Conservation (phyloP, 2,797 vertebrate genomes). For the Taenioides sp. region DNA sequence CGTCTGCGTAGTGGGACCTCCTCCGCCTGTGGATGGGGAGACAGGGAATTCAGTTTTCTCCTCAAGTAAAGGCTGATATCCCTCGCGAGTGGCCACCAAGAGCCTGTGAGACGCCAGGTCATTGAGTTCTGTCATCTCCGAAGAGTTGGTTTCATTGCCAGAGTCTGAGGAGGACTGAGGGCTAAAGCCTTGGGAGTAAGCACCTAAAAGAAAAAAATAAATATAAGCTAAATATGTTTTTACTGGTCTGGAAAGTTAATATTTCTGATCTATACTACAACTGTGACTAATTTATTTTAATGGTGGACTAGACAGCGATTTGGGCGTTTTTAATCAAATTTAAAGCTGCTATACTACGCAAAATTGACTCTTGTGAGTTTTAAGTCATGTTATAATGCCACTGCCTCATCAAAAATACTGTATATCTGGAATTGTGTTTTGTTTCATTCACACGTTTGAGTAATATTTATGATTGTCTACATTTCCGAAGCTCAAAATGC, state of each 20-base stretch:
- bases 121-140: conserved; percentile 97
- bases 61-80: conserved; percentile 89
- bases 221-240: conserved; percentile 53
- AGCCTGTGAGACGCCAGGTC: conserved; percentile 93
- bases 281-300: neutral
- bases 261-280: neutral
- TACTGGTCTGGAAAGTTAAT: neutral
- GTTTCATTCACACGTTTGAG: no score
- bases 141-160: conserved; percentile 98
- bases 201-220: conserved; percentile 86
- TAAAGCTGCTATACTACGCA: no score
- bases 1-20: conserved; percentile 70
- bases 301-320: neutral
- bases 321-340: no score
- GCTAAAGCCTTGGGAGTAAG: conserved; percentile 92
- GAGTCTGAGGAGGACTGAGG: conserved; percentile 98
- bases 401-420: no score
- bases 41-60: conserved; percentile 92
- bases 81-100: conserved; percentile 89
- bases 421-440: no score
- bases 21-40: conserved; percentile 74
- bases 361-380: no score
- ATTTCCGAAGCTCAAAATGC: no score
- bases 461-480: no score
- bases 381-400: no score